Evolutionary conservation across 2,888 invertebrate genomes (phyloP).

Genomic region (Eristalinus sepulchralis): DNA sequence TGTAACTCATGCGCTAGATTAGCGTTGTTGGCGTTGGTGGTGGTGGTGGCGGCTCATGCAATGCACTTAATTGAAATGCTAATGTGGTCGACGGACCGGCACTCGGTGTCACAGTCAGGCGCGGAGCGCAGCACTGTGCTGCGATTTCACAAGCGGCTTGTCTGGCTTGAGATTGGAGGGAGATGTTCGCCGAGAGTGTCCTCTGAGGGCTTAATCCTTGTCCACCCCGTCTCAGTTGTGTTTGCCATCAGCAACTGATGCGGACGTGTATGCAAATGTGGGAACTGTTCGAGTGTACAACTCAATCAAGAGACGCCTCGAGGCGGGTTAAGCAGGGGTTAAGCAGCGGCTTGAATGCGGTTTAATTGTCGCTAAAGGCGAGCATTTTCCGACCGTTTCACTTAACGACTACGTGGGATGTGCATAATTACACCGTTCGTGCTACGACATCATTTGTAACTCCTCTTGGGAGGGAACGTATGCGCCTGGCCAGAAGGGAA

Average conservation of each 20-base stretch:
- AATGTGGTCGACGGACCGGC: constrained; percentile 58
- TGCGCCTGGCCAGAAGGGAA: too few relatives aligned
- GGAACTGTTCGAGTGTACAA: neutral
- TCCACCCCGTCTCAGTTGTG: too few relatives aligned
- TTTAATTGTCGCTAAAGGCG: neutral
- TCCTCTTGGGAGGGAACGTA: neutral
- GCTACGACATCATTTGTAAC: neutral
- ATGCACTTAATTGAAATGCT: constrained; percentile 62
- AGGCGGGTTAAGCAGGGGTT: neutral
- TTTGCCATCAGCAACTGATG: too few relatives aligned
- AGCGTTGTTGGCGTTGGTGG: constrained; percentile 14
- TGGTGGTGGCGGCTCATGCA: constrained; percentile 57
- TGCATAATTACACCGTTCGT: neutral
- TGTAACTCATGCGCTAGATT: constrained; percentile 63
- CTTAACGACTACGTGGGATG: neutral
- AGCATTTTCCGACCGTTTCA: neutral
- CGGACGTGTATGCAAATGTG: neutral
- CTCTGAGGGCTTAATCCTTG: neutral
- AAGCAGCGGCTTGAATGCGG: neutral
- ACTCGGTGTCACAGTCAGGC: constrained; percentile 52
- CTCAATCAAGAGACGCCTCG: neutral
- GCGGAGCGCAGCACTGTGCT: constrained; percentile 28
- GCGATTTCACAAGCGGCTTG: constrained; percentile 17
- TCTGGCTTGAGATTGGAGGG: neutral
- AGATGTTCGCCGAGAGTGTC: neutral